phyloP scores from a whole-genome alignment of 92 coral and sea anemone genomes.

The Umimayanthus chanpuru region DNA sequence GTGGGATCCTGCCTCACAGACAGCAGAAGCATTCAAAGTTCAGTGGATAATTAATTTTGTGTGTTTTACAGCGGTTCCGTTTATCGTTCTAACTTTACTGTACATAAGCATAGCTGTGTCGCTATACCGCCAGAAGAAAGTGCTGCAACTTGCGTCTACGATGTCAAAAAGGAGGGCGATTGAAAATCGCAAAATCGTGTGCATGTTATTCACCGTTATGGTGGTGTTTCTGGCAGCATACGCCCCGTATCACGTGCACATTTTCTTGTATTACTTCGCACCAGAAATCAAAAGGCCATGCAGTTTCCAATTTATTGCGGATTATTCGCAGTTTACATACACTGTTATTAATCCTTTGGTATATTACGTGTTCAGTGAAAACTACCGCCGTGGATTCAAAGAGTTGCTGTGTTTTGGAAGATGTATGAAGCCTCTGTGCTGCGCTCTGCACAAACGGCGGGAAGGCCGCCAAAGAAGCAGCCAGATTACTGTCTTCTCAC shows the following conservation, averaged over 20 bases:
- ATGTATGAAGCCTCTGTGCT: neutral
- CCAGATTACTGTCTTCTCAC: neutral
- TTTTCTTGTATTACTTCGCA: conserved; percentile 28
- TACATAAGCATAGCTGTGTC: conserved; percentile 30
- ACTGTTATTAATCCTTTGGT: conserved; percentile 30
- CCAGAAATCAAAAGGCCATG: conserved; percentile 29
- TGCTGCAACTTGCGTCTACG: conserved; percentile 20
- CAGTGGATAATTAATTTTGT: conserved; percentile 38
- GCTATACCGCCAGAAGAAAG: conserved; percentile 34
- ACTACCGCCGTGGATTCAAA: conserved; percentile 25
- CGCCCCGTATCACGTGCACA: conserved; percentile 26
- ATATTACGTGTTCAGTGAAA: conserved; percentile 27
- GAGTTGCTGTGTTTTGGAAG: conserved; percentile 2
- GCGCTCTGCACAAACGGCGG: neutral
- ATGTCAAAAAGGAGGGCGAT: conserved; percentile 20
- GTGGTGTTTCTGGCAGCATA: conserved; percentile 26
- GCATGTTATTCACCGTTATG: conserved; percentile 20
- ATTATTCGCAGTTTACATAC: conserved; percentile 40
- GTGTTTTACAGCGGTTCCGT: conserved; percentile 33
- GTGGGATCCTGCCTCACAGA: conserved; percentile 25
- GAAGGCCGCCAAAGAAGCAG: neutral
- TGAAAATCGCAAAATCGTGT: conserved; percentile 23
- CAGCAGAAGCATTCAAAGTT: conserved; percentile 33
- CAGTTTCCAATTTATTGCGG: conserved; percentile 33
- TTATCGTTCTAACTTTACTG: conserved; percentile 7